Conservation (phyloP, 2,888 invertebrate genomes). For the Drosophila nigritarsus region DNA sequence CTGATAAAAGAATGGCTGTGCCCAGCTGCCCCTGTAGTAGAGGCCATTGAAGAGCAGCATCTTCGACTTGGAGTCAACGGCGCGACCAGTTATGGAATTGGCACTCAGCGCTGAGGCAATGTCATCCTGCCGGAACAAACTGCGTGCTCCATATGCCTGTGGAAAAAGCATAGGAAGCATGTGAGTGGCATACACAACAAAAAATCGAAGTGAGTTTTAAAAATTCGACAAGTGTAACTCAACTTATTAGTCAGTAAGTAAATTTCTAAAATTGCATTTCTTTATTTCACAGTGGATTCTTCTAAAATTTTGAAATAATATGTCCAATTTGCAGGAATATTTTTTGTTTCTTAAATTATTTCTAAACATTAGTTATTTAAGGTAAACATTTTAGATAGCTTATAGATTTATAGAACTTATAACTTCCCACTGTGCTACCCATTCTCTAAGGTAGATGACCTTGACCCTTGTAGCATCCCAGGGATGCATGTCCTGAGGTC, state of each 20-base stretch:
- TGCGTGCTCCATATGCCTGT: conserved; percentile 85
- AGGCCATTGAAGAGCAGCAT: conserved; percentile 91
- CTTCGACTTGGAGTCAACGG: conserved; percentile 85
- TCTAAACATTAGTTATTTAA: no score
- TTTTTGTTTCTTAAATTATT: no score
- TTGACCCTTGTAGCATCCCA: no score
- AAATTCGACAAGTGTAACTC: neutral
- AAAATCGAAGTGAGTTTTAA: neutral
- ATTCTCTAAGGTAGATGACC: no score
- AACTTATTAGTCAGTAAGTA: neutral
- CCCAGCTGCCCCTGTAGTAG: conserved; percentile 93
- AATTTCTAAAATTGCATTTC: neutral
- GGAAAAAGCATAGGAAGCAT: neutral
- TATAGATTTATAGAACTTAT: neutral
- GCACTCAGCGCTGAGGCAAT: conserved; percentile 87
- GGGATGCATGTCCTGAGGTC: no score
- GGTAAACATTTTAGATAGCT: neutral
- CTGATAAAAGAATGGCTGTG: conserved; percentile 88
- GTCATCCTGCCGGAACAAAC: conserved; percentile 86
- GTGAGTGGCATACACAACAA: no score
- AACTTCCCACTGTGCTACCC: neutral
- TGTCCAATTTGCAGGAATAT: no score
- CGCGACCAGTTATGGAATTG: conserved; percentile 87
- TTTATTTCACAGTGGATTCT: no score
- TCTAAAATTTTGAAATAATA: no score